A percentile compares a stretch with the other conserved stretches of the same genome.
Evolutionary conservation across 2,113 vertebrate genomes (phyloP).

Genomic region (Eleginops maclovinus): DNA sequence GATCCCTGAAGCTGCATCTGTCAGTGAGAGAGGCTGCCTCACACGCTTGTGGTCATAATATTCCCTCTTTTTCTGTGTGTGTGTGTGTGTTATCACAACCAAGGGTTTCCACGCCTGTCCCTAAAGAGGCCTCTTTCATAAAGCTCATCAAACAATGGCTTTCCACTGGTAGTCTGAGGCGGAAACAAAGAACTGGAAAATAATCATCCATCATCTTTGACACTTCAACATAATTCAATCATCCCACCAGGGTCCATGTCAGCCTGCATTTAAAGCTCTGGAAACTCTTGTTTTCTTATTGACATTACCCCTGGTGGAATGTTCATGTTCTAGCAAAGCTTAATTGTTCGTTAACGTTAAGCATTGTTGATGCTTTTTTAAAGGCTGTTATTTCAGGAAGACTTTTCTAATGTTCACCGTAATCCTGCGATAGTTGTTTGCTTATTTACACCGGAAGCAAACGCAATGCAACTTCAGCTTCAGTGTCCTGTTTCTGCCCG

Average conservation of each 20-base stretch:
- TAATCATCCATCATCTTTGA: constrained; percentile 51
- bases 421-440: not conserved
- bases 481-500: not conserved
- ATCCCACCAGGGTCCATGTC: not conserved
- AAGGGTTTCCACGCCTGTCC: constrained; percentile 37
- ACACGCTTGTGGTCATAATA: constrained; percentile 8
- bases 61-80: constrained; percentile 31
- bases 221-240: constrained; percentile 33
- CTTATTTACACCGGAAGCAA: not conserved
- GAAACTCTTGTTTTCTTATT: not conserved
- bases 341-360: not conserved
- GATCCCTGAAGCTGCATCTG: constrained; percentile 41
- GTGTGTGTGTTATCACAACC: constrained; percentile 40
- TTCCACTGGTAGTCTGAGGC: constrained; percentile 41
- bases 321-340: not conserved
- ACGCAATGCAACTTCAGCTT: not conserved
- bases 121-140: constrained; percentile 38
- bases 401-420: not conserved
- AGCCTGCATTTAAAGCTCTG: too few relatives aligned
- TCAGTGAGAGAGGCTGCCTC: constrained; percentile 15
- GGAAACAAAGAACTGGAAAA: constrained; percentile 35
- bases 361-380: not conserved
- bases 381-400: too few relatives aligned
- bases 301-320: not conserved
- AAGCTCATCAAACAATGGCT: constrained; percentile 48